Base-by-base conservation (phyloP, 2,888 invertebrate species). In the Eupithecia pulchellata region DNA sequence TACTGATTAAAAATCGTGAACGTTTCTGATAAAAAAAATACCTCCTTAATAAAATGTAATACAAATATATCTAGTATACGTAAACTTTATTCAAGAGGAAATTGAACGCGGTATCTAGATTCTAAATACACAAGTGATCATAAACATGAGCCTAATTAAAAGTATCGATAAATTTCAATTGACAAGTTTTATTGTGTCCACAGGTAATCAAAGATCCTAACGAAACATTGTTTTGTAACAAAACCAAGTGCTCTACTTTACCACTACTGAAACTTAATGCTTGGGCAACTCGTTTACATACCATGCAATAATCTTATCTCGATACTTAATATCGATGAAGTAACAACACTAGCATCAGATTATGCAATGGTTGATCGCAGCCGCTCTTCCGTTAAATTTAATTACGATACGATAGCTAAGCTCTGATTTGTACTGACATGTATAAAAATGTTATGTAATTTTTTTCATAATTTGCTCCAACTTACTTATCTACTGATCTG, bases 351-450 rank as follows among this genome's bases (percentile, higher is more conserved):
- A 89, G 78, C 67, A 27, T 62, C 62, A 62, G 60, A 73, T 89
- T 88, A 79, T 78, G 84, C 76, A 88, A 67, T 67, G 81, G 83
- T 79, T 68, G 86, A 86, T 87, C 84, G 85, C 82, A 84, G 84
- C 78, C 84, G 85, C 82, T 91, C 91, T 92, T 92, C 92, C 92
- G 90, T 89, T 88, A 82, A 89, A 89, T 89, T 88, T 90, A 91
- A 91, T 90, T 88, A 86, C 84, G 76, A 78, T 89, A 86, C 84
- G 75, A 79, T 74, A 78, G 76, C 79, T 80, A 68, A 68, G 55
- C 63, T 14, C 57, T n/a, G 58, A n/a, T 63, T 62, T 60, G 84
- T 85, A 87, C 80, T 72, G 73, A 66, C 64, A 63, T 30, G 34
- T 64, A 62, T 52, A 80, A 77, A 82, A 82, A 75, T 78, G 73